Evolutionary conservation across 1,140 invertebrate genomes (phyloP).

Genomic region (Olivierus martensii): DNA sequence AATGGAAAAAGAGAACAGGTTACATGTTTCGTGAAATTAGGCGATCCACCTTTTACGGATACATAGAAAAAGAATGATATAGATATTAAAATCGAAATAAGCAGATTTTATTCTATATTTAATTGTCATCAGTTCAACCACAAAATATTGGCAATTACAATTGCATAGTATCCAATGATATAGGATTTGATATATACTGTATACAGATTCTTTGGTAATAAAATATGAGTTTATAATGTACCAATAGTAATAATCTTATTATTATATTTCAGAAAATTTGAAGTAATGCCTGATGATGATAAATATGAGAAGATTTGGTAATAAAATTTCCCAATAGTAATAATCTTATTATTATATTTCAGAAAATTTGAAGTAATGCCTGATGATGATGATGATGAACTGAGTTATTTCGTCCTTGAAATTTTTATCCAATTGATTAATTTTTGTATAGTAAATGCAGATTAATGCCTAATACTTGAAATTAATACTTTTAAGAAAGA

Average conservation of each 20-base stretch:
- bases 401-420: no score
- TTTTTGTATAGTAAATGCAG: no score
- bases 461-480: no score
- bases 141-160: conserved; percentile 14
- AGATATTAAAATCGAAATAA: neutral
- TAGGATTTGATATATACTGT: conserved; percentile 6
- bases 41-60: conserved; percentile 5
- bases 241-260: no score
- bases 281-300: no score
- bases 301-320: neutral
- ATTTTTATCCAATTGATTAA: no score
- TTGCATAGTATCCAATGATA: conserved; percentile 8
- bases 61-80: conserved; percentile 11
- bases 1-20: neutral
- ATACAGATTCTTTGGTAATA: conserved; percentile 1
- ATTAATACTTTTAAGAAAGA: no score
- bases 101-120: neutral
- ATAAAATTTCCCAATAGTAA: conserved; percentile 5
- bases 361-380: no score
- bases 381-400: no score
- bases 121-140: neutral
- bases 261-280: no score
- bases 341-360: no score
- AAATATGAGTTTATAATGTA: conserved; percentile 5
- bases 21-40: neutral